A percentile compares a stretch with the other conserved stretches of the same genome.
phyloP scores from a whole-genome alignment of 2,797 vertebrate species.

The Pangasius djambal region DNA sequence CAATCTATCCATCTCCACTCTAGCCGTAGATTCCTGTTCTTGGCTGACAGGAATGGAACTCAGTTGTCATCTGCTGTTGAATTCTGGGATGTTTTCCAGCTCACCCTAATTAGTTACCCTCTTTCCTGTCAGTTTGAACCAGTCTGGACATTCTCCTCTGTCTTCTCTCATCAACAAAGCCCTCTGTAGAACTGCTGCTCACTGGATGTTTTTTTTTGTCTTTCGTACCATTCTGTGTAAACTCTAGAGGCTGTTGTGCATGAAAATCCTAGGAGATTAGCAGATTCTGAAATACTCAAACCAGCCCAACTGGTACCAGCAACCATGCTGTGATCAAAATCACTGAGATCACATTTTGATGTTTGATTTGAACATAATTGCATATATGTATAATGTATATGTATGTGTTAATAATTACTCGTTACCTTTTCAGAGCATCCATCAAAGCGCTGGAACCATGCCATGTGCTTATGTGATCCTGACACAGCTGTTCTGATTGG shows the following conservation, averaged over 20 bases:
- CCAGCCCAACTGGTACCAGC: no score
- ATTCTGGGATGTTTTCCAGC: not conserved
- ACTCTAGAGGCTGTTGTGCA: not conserved
- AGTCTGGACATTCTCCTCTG: not conserved
- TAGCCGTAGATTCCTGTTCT: not conserved
- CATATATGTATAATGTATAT: not conserved
- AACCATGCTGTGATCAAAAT: not conserved
- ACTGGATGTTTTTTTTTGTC: not conserved
- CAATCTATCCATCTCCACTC: not conserved
- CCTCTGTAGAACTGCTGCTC: not conserved
- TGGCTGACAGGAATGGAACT: not conserved
- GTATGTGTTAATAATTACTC: not conserved
- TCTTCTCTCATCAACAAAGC: not conserved
- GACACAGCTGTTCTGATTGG: constrained; percentile 85
- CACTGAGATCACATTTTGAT: not conserved
- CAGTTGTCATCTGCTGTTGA: not conserved
- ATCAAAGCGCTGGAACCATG: constrained; percentile 84
- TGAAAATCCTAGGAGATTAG: not conserved
- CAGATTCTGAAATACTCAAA: not conserved
- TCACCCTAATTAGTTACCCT: not conserved
- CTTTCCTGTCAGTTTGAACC: not conserved
- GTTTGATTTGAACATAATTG: not conserved
- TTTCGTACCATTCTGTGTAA: not conserved
- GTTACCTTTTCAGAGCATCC: constrained; percentile 71
- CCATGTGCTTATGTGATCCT: constrained; percentile 84